Evolutionary conservation across 2,888 invertebrate genomes (phyloP).

Genomic region (Patella depressa): DNA sequence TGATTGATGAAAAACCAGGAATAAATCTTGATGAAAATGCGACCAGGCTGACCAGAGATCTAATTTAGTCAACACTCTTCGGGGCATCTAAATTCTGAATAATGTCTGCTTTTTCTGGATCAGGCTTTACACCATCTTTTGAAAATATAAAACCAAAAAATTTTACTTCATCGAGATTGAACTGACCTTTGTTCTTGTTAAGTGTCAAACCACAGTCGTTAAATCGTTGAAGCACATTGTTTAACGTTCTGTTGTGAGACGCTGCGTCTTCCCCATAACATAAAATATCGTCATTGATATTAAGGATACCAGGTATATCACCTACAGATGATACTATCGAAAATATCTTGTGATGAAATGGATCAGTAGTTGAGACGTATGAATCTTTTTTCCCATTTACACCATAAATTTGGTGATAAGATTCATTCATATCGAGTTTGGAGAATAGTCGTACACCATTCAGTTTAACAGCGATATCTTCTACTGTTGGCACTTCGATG

Average conservation of each 20-base stretch:
- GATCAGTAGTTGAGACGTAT: slow-evolving; percentile 43
- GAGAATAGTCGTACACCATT: not conserved
- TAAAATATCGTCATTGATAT: slow-evolving; percentile 46
- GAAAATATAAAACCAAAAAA: slow-evolving; percentile 1
- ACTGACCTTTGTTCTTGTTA: not conserved
- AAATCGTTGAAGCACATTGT: too few species aligned
- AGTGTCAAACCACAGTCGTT: not conserved
- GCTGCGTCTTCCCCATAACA: slow-evolving; percentile 34
- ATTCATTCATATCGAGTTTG: slow-evolving; percentile 10
- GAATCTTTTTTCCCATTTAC: slow-evolving; percentile 24
- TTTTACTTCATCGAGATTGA: not conserved
- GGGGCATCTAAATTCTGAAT: not conserved
- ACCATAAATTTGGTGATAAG: slow-evolving; percentile 21
- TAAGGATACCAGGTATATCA: slow-evolving; percentile 32
- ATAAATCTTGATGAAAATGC: too few species aligned
- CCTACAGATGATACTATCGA: slow-evolving; percentile 37
- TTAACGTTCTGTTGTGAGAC: slow-evolving; percentile 30
- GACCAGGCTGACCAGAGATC: not conserved
- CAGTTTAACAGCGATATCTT: not conserved
- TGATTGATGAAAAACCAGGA: too few species aligned
- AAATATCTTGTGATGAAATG: slow-evolving; percentile 39
- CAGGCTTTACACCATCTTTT: not conserved
- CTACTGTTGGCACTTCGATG: not conserved
- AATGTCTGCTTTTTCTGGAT: not conserved
- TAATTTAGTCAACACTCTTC: not conserved